A percentile compares a stretch with the other conserved stretches of the same genome.
These are phyloP conservation scores for Catharus ustulatus DNA, from an alignment of 2,797 vertebrate genomes.

Conservation along the genomic window DNA sequence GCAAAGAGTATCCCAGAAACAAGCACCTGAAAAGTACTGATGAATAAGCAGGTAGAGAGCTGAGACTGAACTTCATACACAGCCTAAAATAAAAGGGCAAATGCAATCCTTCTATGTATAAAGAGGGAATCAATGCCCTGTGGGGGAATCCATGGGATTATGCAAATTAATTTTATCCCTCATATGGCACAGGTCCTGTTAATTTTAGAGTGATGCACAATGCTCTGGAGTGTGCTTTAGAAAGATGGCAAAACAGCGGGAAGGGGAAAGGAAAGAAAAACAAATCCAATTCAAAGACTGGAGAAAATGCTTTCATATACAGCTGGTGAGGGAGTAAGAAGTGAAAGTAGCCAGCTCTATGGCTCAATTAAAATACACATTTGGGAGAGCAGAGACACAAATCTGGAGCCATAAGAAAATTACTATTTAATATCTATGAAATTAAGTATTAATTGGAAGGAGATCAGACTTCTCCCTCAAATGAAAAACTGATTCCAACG, in stretches of 20 bases:
- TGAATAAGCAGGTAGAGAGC: background rate
- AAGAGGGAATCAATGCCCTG: background rate
- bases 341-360: background rate
- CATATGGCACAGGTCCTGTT: background rate
- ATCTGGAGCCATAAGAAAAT: background rate
- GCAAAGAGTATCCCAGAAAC: background rate
- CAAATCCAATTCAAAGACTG: background rate
- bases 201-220: background rate
- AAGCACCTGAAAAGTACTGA: background rate
- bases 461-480: background rate
- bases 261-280: background rate
- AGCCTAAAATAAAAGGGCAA: background rate
- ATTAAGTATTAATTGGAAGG: conserved; percentile 13
- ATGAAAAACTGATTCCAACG: background rate
- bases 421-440: background rate
- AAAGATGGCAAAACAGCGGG: background rate
- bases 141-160: background rate
- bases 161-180: background rate
- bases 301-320: background rate
- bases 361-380: background rate
- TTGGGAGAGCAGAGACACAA: background rate
- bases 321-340: background rate
- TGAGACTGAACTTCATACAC: accelerated
- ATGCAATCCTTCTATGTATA: background rate
- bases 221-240: background rate